A percentile compares a stretch with the other conserved stretches of the same genome.
phyloP scores from a whole-genome alignment of 1,140 invertebrate genomes.

The Arion vulgaris region DNA sequence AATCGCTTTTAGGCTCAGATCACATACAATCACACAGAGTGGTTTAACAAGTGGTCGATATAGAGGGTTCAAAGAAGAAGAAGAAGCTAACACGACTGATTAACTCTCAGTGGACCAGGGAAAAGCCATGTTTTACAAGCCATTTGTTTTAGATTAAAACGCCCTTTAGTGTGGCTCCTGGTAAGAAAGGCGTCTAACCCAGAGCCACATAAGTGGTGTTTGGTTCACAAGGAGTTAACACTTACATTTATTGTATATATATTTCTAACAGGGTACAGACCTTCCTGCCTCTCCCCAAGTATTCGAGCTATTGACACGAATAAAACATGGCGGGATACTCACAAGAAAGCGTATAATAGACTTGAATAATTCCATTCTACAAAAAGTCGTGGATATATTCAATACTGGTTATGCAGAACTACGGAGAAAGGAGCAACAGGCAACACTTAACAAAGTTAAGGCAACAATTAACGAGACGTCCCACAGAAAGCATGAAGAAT shows the following conservation, averaged over 20 bases:
- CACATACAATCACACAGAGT: too few relatives aligned
- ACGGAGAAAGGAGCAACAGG: neutral
- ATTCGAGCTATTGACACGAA: neutral
- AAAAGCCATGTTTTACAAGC: too few relatives aligned
- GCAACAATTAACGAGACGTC: neutral
- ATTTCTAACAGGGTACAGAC: neutral
- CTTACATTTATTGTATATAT: neutral
- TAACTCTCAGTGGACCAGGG: too few relatives aligned
- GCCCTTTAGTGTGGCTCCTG: too few relatives aligned
- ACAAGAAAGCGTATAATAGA: neutral
- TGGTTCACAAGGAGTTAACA: too few relatives aligned
- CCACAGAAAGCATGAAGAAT: neutral
- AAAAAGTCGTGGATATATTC: conserved; percentile 34
- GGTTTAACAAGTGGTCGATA: too few relatives aligned
- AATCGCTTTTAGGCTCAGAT: too few relatives aligned
- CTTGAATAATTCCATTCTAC: neutral
- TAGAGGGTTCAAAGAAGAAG: too few relatives aligned
- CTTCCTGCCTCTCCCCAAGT: neutral
- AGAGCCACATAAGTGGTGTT: too few relatives aligned
- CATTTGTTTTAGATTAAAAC: too few relatives aligned
- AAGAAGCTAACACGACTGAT: too few relatives aligned
- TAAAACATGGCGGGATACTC: neutral
- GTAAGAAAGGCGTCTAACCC: too few relatives aligned
- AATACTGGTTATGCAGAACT: conserved; percentile 1
- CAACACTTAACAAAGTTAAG: neutral